A percentile compares a stretch with the other conserved stretches of the same genome.
Evolutionary conservation across 2,888 invertebrate species (phyloP).

Genomic region (Erebia ligea): DNA sequence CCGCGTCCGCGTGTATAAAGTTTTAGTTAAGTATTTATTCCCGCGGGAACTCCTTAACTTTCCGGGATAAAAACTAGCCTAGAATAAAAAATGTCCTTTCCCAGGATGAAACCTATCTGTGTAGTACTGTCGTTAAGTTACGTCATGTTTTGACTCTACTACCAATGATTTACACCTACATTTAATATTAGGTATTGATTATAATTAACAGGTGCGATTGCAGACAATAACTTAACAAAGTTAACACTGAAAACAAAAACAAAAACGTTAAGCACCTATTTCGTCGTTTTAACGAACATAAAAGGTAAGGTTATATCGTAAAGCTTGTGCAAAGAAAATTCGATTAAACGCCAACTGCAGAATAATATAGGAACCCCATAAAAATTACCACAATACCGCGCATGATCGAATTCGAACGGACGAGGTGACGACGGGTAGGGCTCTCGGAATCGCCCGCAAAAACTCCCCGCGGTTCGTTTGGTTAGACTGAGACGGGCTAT

Average conservation of each 20-base stretch:
- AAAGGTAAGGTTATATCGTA: not conserved
- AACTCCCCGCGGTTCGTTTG: slow-evolving; percentile 68
- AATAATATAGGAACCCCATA: slow-evolving; percentile 24
- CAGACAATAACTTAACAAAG: not conserved
- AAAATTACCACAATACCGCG: slow-evolving; percentile 19
- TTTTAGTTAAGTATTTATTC: no score
- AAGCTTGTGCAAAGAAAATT: slow-evolving; percentile 1
- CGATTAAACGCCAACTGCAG: slow-evolving; percentile 16
- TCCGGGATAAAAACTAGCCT: no score
- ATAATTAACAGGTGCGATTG: not conserved
- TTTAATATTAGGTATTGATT: no score
- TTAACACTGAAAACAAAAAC: no score
- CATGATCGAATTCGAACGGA: slow-evolving; percentile 23
- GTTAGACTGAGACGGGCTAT: slow-evolving; percentile 53
- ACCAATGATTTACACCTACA: no score
- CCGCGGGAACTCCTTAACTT: no score
- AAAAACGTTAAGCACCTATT: no score
- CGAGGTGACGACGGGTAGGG: slow-evolving; percentile 42
- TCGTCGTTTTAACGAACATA: not conserved
- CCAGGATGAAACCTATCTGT: no score
- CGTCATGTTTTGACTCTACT: no score
- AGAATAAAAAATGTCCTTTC: no score
- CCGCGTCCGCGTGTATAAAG: no score
- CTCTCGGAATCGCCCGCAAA: slow-evolving; percentile 51
- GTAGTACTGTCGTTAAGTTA: no score